Percentiles rank a stretch among this genome's conserved stretches.
Conservation (phyloP, 2,888 invertebrate genomes). For the Drosophila affinis region DNA sequence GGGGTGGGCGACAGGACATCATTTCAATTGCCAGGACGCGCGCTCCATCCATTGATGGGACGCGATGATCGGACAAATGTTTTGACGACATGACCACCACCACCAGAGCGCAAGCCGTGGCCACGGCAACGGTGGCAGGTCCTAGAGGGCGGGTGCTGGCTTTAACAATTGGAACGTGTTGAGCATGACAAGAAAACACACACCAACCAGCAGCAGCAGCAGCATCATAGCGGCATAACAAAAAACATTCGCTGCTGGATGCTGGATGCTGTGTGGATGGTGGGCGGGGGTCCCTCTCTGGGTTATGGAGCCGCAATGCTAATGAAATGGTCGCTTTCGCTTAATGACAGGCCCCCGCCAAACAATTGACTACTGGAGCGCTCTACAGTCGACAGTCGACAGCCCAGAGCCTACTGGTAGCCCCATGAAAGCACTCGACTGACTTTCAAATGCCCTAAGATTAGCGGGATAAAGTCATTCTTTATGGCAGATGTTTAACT, state of each 20-base stretch:
- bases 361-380: conserved; percentile 58
- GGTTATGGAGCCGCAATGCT: conserved; percentile 55
- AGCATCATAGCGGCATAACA: too few relatives aligned
- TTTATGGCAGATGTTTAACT: neutral
- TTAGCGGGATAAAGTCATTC: conserved; percentile 1
- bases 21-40: conserved; percentile 61
- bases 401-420: too few relatives aligned
- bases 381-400: neutral
- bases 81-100: conserved; percentile 46
- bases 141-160: conserved; percentile 6
- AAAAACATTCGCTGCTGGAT: conserved; percentile 19
- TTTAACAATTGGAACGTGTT: conserved; percentile 70
- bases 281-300: neutral
- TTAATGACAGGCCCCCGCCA: conserved; percentile 60
- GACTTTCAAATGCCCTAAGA: conserved; percentile 44
- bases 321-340: conserved; percentile 69
- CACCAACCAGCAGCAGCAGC: neutral
- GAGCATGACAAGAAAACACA: conserved; percentile 54
- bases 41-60: conserved; percentile 47
- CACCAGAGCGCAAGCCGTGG: conserved; percentile 5
- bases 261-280: conserved; percentile 1
- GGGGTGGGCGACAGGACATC: conserved; percentile 1
- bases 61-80: conserved; percentile 43
- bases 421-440: conserved; percentile 21
- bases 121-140: neutral